Base-by-base conservation (phyloP, 2,888 invertebrate genomes). In the Scaptomyza cyrtandrae region DNA sequence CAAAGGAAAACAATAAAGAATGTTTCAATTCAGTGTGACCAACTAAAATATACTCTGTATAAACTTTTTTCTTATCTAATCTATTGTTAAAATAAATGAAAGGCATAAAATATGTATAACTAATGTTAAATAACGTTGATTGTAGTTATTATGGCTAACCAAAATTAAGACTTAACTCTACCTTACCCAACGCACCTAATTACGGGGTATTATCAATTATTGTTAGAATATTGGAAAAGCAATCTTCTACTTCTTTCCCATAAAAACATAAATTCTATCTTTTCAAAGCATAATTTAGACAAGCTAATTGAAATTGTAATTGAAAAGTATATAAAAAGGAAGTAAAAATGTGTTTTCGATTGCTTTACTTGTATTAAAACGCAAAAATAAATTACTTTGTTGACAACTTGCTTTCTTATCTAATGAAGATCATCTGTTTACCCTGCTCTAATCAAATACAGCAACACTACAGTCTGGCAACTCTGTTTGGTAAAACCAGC, bases 1-100 rank as follows among this genome's bases (percentile, higher is more conserved):
- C 50, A 31, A 59, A 68, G 44, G 58, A 68, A 68, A 55, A 41
- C 55, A 19, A 14, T 27, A 45, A 63, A 35, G 37, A 52, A 64
- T 39, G 5, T 13, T 35, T 3, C 14, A 9, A 4, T 13, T 7
- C 11, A 14, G 19, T 14, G 13, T 49, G 6, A 7, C 19, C 13
- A 29, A 14, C 19, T 31, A 1, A 7, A n/a, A 31, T 10, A 19
- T 44, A 35, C 63, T 27, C 48, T 29, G n/a, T 13, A 11, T 11
- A 6, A 2, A 24, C 24, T 24, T 24, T 24, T 52, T 2, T 1
- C 4, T 11, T 19, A 9, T 41, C 39, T 9, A 10, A 33, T 1
- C 9, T 29, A 9, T 29, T 29, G 6, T 29, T 29, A 9, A 9
- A 6, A 29, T 7, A 7, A 29, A 29, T 0, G 6, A 29, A 0